These are phyloP conservation scores for Austrolebias charrua DNA, from an alignment of 2,797 vertebrate genomes.

Conservation along the genomic window DNA sequence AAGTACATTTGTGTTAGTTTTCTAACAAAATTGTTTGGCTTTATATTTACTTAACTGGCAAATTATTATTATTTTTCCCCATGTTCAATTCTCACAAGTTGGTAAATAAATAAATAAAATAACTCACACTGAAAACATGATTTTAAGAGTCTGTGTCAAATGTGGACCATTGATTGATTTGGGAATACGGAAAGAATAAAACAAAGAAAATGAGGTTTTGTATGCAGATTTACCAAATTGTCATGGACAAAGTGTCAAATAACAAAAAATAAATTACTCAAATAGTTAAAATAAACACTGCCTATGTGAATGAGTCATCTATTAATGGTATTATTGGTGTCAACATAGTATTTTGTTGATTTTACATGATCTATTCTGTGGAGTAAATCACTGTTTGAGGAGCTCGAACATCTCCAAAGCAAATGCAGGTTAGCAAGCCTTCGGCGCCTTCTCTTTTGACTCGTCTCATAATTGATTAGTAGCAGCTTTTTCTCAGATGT, in stretches of 20 bases:
- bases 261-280: not conserved
- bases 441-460: conserved; percentile 4
- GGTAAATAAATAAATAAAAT: too few species aligned
- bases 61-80: too few species aligned
- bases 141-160: conserved; percentile 5
- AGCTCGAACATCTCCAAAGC: conserved; percentile 12
- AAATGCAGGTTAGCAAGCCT: conserved; percentile 12
- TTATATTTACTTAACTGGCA: too few species aligned
- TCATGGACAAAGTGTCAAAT: too few species aligned
- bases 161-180: conserved; percentile 33
- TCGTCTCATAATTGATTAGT: conserved; percentile 41
- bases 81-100: too few species aligned
- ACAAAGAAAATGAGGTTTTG: not conserved
- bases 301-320: not conserved
- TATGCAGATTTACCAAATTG: too few species aligned
- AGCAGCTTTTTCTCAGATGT: conserved; percentile 33
- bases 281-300: not conserved
- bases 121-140: not conserved
- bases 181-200: conserved; percentile 1
- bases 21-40: too few species aligned
- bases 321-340: not conserved
- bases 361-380: conserved; percentile 8
- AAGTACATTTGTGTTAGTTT: too few species aligned
- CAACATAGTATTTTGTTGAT: not conserved
- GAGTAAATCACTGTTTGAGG: conserved; percentile 14